Conservation (phyloP, 1,140 invertebrate species). For the Lepidostoma basale region DNA sequence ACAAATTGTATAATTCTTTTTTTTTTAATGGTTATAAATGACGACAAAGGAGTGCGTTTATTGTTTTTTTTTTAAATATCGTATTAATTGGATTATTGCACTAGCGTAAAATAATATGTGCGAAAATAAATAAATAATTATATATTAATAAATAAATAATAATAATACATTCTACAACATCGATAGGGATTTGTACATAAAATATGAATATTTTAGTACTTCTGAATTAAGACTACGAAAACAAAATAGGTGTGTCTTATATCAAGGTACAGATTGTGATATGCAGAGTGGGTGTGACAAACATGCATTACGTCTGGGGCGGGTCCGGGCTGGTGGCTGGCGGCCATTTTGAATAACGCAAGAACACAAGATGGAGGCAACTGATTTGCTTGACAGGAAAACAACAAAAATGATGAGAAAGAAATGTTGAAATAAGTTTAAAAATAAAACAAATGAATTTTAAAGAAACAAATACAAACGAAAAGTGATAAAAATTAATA, state of each 20-base stretch:
- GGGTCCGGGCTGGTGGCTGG: background rate
- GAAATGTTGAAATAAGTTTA: background rate
- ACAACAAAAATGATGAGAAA: background rate
- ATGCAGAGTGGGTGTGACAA: slow-evolving; percentile 10
- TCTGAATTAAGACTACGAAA: slow-evolving; percentile 20
- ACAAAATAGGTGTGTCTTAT: slow-evolving; percentile 1
- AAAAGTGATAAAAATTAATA: background rate
- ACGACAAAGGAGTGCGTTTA: too few species aligned
- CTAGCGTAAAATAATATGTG: too few species aligned
- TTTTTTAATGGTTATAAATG: too few species aligned
- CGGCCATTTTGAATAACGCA: background rate
- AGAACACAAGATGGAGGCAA: background rate
- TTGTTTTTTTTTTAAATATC: too few species aligned
- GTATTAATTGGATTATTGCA: too few species aligned
- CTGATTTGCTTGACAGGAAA: background rate
- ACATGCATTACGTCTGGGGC: background rate
- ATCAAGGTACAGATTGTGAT: background rate
- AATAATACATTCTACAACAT: background rate
- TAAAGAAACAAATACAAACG: background rate
- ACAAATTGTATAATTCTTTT: too few species aligned
- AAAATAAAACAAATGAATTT: background rate
- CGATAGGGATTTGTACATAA: background rate
- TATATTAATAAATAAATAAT: too few species aligned
- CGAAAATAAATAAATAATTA: background rate
- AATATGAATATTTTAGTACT: too few species aligned